Conservation (phyloP, 2,113 vertebrate species). For the Psittacula cyanocephala region DNA sequence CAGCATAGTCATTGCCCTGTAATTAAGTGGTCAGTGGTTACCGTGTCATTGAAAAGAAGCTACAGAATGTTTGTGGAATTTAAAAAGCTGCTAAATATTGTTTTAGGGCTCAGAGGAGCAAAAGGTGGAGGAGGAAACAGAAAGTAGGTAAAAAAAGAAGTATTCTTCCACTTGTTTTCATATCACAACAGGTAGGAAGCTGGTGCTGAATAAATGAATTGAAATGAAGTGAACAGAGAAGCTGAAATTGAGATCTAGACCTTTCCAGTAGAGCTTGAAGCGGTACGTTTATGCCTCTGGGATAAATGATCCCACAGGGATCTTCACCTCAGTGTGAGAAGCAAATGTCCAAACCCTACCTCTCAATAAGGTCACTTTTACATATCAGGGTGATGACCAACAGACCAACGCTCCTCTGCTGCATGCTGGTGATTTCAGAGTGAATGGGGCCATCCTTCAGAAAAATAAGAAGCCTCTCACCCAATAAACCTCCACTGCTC, state of each 20-base stretch:
- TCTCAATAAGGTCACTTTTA: not conserved
- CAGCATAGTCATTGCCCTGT: not conserved
- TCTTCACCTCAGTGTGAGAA: not conserved
- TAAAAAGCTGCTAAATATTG: not conserved
- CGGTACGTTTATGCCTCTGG: not conserved
- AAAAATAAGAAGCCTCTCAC: not conserved
- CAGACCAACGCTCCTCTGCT: not conserved
- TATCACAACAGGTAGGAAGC: not conserved
- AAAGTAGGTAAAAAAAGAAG: not conserved
- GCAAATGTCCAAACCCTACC: not conserved
- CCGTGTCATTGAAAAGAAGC: not conserved
- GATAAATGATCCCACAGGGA: no score
- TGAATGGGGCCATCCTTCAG: not conserved
- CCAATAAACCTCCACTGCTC: rapidly evolving
- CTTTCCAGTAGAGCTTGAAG: not conserved
- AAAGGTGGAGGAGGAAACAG: not conserved
- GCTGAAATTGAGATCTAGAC: not conserved
- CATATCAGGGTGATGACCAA: not conserved
- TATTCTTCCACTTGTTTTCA: not conserved
- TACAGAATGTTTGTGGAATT: not conserved
- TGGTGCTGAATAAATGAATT: not conserved
- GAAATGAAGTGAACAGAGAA: not conserved
- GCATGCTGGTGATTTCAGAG: not conserved
- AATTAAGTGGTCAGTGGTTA: not conserved
- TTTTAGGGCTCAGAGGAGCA: not conserved